Conservation (phyloP, 2,888 invertebrate species). For the Leptopterna dolabrata region DNA sequence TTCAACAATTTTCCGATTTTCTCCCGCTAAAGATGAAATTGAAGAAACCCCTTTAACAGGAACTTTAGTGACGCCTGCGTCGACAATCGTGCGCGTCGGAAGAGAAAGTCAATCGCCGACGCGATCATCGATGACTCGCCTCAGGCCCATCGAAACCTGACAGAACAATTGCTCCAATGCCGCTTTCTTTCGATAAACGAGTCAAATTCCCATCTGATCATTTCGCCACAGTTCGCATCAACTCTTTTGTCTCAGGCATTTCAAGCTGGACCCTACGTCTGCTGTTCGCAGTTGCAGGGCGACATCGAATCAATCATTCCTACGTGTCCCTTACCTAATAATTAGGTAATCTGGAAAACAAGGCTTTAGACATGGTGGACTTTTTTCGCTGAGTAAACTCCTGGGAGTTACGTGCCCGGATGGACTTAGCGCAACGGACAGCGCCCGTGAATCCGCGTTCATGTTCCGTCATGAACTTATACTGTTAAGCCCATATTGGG, state of each 20-base stretch:
- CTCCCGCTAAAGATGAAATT: too few relatives aligned
- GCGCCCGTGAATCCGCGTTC: too few relatives aligned
- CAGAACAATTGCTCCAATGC: not conserved
- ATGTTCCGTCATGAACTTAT: too few relatives aligned
- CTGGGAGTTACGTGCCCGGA: not conserved
- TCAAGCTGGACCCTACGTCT: not conserved
- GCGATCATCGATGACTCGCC: not conserved
- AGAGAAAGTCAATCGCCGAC: not conserved
- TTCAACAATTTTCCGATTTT: too few relatives aligned
- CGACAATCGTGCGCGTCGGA: not conserved
- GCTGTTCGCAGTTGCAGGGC: not conserved
- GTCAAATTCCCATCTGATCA: not conserved
- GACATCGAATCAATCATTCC: not conserved
- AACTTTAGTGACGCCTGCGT: too few relatives aligned
- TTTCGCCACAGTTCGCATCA: not conserved
- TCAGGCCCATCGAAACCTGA: not conserved
- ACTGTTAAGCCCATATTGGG: too few relatives aligned
- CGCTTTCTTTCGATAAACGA: not conserved
- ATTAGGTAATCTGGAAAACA: not conserved
- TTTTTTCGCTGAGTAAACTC: too few relatives aligned
- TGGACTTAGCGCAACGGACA: too few relatives aligned
- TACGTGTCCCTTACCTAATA: not conserved
- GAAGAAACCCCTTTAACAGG: too few relatives aligned
- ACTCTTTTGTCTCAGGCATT: not conserved
- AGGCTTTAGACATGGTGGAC: too few relatives aligned